These are phyloP conservation scores for Tursiops truncatus DNA, from an alignment of 2,113 vertebrate genomes.

Conservation along the genomic window DNA sequence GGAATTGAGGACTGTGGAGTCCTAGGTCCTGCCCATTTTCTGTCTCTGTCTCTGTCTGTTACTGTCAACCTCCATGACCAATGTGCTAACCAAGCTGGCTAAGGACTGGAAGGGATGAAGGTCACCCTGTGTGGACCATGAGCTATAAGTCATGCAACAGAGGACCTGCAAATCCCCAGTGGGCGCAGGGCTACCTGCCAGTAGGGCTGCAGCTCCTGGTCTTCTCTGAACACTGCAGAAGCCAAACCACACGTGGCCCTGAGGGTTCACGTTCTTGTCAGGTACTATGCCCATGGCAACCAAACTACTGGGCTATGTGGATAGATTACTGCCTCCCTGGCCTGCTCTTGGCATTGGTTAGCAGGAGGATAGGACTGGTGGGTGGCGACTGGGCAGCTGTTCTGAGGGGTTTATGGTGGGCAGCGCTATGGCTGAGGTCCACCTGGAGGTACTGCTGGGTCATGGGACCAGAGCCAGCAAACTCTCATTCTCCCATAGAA, in stretches of 20 bases:
- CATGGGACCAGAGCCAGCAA: too few relatives aligned
- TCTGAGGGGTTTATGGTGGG: neutral
- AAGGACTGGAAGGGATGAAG: neutral
- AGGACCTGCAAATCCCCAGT: rapidly evolving
- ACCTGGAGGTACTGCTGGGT: neutral
- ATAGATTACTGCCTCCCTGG: neutral
- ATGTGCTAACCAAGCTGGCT: neutral
- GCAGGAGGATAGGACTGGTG: neutral
- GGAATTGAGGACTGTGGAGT: neutral
- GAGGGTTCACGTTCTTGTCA: neutral
- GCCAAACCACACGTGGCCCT: neutral
- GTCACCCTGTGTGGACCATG: too few relatives aligned
- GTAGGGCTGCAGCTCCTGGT: too few relatives aligned
- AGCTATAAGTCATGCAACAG: neutral
- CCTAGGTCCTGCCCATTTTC: neutral
- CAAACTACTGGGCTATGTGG: neutral
- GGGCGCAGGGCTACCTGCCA: too few relatives aligned
- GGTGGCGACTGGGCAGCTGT: neutral
- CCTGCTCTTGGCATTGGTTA: neutral
- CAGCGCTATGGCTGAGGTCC: neutral
- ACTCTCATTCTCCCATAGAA: neutral
- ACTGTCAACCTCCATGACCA: neutral
- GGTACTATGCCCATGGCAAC: neutral
- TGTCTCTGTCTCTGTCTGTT: neutral
- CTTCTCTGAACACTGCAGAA: neutral